phyloP scores from a whole-genome alignment of 2,113 vertebrate genomes.

The Lontra canadensis region DNA sequence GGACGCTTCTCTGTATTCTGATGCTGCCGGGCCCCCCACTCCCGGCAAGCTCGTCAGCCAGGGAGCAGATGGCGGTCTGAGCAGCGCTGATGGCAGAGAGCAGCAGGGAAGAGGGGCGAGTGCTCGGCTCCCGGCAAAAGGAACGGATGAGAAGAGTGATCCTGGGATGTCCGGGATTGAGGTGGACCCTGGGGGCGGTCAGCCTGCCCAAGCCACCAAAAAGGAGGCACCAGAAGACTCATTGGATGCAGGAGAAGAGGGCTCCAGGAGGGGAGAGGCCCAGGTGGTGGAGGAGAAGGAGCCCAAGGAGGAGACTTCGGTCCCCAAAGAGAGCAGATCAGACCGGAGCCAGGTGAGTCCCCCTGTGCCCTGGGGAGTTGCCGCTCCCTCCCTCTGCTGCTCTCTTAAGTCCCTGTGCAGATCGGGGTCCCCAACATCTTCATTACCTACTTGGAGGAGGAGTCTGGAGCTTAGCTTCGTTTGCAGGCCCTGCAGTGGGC shows the following conservation, averaged over 20 bases:
- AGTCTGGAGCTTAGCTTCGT: accelerated
- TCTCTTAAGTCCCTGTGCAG: background rate
- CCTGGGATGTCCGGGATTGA: background rate
- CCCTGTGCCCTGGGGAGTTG: background rate
- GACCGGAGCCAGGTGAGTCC: conserved; percentile 72
- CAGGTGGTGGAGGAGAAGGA: background rate
- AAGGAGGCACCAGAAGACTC: background rate
- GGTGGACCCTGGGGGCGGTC: background rate
- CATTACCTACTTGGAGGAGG: background rate
- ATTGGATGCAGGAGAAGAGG: background rate
- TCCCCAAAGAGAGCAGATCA: conserved; percentile 37
- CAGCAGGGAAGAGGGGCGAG: background rate
- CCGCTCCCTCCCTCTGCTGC: background rate
- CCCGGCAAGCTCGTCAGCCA: background rate
- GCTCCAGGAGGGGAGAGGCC: conserved; percentile 43
- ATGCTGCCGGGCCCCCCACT: background rate
- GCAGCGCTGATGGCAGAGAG: background rate
- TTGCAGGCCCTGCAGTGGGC: background rate
- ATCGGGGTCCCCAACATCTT: background rate
- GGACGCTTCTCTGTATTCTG: conserved; percentile 69
- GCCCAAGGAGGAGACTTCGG: conserved; percentile 56
- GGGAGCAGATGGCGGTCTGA: conserved; percentile 54
- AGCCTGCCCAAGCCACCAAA: background rate
- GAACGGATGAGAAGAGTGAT: conserved; percentile 43
- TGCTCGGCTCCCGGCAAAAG: background rate